phyloP scores from a whole-genome alignment of 2,888 invertebrate species.

The Scotopteryx bipunctaria region DNA sequence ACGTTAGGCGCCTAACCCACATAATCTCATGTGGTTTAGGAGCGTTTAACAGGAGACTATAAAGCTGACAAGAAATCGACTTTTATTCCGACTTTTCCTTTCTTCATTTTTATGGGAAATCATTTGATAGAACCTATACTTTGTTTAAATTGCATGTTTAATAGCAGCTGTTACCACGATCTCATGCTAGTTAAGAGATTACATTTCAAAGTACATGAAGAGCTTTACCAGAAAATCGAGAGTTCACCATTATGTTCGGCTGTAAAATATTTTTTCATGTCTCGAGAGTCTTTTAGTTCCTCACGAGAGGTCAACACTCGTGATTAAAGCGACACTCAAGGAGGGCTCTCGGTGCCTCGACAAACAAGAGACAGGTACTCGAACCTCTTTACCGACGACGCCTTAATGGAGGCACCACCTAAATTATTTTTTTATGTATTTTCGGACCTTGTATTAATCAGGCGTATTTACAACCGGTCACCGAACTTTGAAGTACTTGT shows the following conservation, averaged over 20 bases:
- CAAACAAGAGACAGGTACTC: conserved; percentile 71
- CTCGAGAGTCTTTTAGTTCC: conserved; percentile 41
- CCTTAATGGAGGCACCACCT: conserved; percentile 60
- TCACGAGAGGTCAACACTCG: conserved; percentile 59
- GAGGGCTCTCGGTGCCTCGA: conserved; percentile 59
- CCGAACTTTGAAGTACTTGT: neutral
- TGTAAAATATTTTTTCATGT: conserved; percentile 30
- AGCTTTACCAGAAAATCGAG: neutral
- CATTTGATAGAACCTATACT: neutral
- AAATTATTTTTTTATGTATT: conserved; percentile 30
- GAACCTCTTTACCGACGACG: conserved; percentile 55
- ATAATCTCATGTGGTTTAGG: conserved; percentile 35
- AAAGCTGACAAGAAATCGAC: conserved; percentile 26
- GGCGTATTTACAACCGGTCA: neutral
- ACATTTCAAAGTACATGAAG: neutral
- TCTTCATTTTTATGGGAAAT: neutral
- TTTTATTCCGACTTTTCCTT: conserved; percentile 10
- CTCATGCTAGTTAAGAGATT: no score
- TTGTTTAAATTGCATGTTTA: neutral
- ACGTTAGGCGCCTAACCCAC: conserved; percentile 31
- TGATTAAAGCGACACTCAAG: conserved; percentile 73
- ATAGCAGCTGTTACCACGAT: no score
- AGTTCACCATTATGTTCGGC: conserved; percentile 3
- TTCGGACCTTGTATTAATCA: conserved; percentile 20
- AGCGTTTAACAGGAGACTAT: conserved; percentile 29